Conservation (phyloP, 1,140 invertebrate species). For the Patella vulgata region DNA sequence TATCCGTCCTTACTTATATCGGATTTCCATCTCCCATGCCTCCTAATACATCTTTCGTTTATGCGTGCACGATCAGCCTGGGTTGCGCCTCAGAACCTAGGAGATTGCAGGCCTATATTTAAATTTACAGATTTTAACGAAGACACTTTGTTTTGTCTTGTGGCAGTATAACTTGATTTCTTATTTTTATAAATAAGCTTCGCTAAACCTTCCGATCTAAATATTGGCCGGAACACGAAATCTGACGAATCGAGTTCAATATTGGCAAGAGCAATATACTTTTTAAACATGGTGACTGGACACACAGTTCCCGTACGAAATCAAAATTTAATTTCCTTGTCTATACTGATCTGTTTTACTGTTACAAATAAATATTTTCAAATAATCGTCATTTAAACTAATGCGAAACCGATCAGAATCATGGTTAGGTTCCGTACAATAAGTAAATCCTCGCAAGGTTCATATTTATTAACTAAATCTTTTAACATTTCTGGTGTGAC, state of each 20-base stretch:
- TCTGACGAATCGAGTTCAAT: slow-evolving; percentile 14
- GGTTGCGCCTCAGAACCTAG: slow-evolving; percentile 19
- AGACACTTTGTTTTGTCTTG: slow-evolving; percentile 13
- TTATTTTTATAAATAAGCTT: slow-evolving; percentile 26
- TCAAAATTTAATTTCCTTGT: slow-evolving; percentile 24
- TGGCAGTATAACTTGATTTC: slow-evolving; percentile 25
- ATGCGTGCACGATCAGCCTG: slow-evolving; percentile 9
- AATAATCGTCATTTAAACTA: slow-evolving; percentile 18
- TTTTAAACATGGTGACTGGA: slow-evolving; percentile 25
- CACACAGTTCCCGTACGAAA: slow-evolving; percentile 31
- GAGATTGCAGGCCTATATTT: slow-evolving; percentile 25
- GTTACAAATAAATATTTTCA: slow-evolving; percentile 18
- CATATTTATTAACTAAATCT: slow-evolving; percentile 10
- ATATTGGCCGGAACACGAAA: slow-evolving; percentile 28
- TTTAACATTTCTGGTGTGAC: slow-evolving; percentile 9
- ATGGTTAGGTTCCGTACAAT: slow-evolving; percentile 24
- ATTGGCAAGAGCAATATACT: slow-evolving; percentile 19
- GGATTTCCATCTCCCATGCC: slow-evolving; percentile 30
- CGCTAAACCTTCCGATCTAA: slow-evolving; percentile 9
- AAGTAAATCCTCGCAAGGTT: slow-evolving; percentile 16
- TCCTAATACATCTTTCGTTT: slow-evolving; percentile 15
- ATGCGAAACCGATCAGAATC: slow-evolving; percentile 32
- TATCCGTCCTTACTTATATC: slow-evolving; percentile 23
- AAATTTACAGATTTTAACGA: slow-evolving; percentile 9
- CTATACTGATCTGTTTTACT: slow-evolving; percentile 40